Evolutionary conservation across 2,888 invertebrate genomes (phyloP), one percentile per base, ranked within the genome.

Genomic region (Hydriomena furcata): DNA sequence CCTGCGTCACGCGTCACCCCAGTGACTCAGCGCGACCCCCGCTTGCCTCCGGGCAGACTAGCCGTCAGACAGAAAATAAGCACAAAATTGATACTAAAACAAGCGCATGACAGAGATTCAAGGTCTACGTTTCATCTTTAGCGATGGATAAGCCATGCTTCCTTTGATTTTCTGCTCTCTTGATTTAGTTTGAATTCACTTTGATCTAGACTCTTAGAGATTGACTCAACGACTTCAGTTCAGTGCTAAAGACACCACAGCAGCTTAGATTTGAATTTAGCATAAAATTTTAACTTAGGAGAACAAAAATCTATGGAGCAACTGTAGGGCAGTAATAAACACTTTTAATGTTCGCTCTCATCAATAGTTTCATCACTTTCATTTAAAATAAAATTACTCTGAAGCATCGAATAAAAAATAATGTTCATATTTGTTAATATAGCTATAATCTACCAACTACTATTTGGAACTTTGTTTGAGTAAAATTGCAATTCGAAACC

Each of bases 21-120:
- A 62, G 68, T 82, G 82, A 82, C 68, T 82, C 82, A 82, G 66
- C 71, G 61, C 70, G 54, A 57, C 73, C 71, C 64, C 61, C 64
- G 64, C 62, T 61, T 58, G 56, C 64, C 63, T 58, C 58, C 58
- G 37, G 46, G 57, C 63, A 73, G 73, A 68, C 76, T 68, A 64
- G 49, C 45, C 61, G 54, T 65, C 70, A 71, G 73, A 75, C 76
- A 65, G 60, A 68, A 70, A 73, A 70, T 72, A 73, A 73, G 59
- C 70, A 61, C 56, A 66, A 70, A 66, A 69, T 63, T 66, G 58
- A 62, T 60, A 58, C 66, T 63, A 58, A 66, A 71, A 60, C 49
- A 52, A 60, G 52, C 51, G 45, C 35, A 48, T 44, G 41, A 50
- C 38, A 36, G 12, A 25, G 35, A 46, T 53, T 51, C 34, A 49